Evolutionary conservation across 2,113 vertebrate genomes (phyloP).

Genomic region (Bubalus kerabau): DNA sequence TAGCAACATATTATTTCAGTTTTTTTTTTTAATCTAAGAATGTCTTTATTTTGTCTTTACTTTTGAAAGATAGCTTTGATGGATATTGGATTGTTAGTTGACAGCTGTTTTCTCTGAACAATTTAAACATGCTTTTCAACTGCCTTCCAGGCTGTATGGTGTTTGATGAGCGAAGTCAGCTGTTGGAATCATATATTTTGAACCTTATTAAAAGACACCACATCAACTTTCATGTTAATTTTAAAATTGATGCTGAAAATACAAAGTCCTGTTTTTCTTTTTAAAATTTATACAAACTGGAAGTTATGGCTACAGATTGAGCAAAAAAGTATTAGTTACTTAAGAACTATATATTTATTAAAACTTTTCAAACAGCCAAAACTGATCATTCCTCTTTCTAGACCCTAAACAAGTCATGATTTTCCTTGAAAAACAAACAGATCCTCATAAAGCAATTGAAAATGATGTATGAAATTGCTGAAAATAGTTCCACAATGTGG

Average conservation of each 20-base stretch:
- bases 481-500: not conserved
- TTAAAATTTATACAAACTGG: not conserved
- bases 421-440: not conserved
- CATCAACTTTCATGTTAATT: not conserved
- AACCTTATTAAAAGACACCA: not conserved
- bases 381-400: not conserved
- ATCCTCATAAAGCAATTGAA: not conserved
- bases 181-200: not conserved
- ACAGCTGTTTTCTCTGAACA: not conserved
- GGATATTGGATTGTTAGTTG: not conserved
- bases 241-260: constrained; percentile 4
- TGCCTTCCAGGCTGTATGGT: not conserved
- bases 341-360: not conserved
- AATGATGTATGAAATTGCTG: not conserved
- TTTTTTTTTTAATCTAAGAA: not conserved
- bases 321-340: not conserved
- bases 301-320: not conserved
- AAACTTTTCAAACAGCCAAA: not conserved
- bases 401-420: not conserved
- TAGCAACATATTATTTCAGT: not conserved
- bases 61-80: not conserved
- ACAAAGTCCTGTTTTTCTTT: not conserved
- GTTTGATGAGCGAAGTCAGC: not conserved
- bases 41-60: not conserved
- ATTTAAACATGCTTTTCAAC: not conserved